phyloP scores from a whole-genome alignment of 2,113 vertebrate genomes.

The Neoarius graeffei region DNA sequence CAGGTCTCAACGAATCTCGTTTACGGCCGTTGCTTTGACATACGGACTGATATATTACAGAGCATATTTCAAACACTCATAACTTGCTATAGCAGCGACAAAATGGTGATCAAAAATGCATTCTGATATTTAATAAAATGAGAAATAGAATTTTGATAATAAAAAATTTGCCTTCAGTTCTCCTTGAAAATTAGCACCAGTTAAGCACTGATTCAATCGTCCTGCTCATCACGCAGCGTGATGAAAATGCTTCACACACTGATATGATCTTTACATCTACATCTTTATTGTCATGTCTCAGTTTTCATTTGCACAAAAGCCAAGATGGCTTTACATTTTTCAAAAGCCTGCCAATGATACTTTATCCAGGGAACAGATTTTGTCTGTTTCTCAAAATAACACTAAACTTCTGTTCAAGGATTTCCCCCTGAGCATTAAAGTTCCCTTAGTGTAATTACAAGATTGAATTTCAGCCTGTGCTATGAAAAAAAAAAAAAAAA shows the following conservation, averaged over 20 bases:
- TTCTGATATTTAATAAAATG: too few relatives aligned
- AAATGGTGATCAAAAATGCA: too few relatives aligned
- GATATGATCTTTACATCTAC: background rate
- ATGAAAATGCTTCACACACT: background rate
- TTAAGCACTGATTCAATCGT: background rate
- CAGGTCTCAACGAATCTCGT: too few relatives aligned
- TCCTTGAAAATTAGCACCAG: background rate
- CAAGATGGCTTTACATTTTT: background rate
- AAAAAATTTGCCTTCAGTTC: too few relatives aligned
- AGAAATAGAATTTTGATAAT: too few relatives aligned
- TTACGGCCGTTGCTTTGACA: too few relatives aligned
- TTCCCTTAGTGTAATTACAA: background rate
- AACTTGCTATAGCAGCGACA: too few relatives aligned
- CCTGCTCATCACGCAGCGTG: background rate
- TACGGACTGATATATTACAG: too few relatives aligned
- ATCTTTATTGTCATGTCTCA: slow-evolving; percentile 8
- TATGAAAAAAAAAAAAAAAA: slow-evolving; percentile 22
- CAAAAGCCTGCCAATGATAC: background rate
- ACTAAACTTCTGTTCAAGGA: background rate
- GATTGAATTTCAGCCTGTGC: background rate
- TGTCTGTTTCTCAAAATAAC: background rate
- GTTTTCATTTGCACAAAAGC: background rate
- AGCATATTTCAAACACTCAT: too few relatives aligned
- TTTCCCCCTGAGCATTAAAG: background rate
- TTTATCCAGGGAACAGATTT: background rate